Evolutionary conservation across 1,140 invertebrate genomes (phyloP), one percentile per base, ranked within the genome.

Genomic region (Asobara japonica): DNA sequence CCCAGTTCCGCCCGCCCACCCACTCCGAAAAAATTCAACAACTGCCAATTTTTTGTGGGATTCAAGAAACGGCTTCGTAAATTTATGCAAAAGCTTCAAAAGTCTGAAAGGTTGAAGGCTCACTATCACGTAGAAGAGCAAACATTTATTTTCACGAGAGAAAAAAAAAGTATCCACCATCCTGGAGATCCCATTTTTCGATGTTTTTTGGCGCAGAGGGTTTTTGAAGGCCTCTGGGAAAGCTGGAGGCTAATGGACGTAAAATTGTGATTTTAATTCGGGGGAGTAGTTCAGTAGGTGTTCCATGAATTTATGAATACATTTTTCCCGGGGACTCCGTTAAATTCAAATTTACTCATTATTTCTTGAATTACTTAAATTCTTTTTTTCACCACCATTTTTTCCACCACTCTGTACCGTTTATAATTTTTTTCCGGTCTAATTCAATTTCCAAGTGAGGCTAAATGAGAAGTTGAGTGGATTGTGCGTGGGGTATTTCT

Each of bases 271-370:
- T 45, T 45, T 45, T 45, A 45, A 45, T 45, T 13, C n/a, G 13
- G 31, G 41, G 13, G 41, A 45, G 13, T 13, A 2, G 13, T 45
- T 1, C 8, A 16, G 41, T 2, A 16, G 41, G n/a, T 18, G 10
- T 2, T 45, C 41, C 41, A 45, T 45, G 41, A 45, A 45, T 45
- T 45, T 45, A 45, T 45, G 41, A 45, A 45, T 45, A 45, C n/a
- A 45, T 45, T 45, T 45, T 45, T 16, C n/a, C 1, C 13, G 5
- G 41, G 41, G 41, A 11, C 41, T 41, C 10, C n/a, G 41, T 45
- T 45, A 45, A 45, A 45, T 45, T 45, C 41, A 45, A 45, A 45
- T 45, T 45, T 45, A 45, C n/a, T 45, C 41, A 45, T 45, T 45
- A 45, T 45, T 45, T 45, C 18, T 5, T 45, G 13, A 45, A 45